phyloP scores from a whole-genome alignment of 1,140 invertebrate species.

The Spodoptera litura region DNA sequence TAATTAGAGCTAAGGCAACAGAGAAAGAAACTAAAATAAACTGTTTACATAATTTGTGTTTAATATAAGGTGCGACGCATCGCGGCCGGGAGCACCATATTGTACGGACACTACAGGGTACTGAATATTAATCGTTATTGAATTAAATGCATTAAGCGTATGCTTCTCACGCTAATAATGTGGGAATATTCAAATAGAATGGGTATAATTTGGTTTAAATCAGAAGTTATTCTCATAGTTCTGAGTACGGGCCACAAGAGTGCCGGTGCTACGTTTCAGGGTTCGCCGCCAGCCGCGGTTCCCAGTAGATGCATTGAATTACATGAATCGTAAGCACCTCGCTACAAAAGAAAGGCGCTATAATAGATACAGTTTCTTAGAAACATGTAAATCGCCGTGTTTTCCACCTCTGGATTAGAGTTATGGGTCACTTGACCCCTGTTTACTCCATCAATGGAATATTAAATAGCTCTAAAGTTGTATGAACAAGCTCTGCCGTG shows the following conservation, averaged over 20 bases:
- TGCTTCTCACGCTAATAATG: slow-evolving; percentile 24
- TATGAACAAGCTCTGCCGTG: slow-evolving; percentile 56
- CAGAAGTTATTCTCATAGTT: slow-evolving; percentile 15
- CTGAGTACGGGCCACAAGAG: slow-evolving; percentile 3
- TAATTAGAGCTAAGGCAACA: background rate
- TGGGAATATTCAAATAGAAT: slow-evolving; percentile 33
- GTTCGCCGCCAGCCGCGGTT: slow-evolving; percentile 25
- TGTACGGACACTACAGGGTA: background rate
- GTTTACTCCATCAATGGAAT: slow-evolving; percentile 67
- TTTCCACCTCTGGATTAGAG: slow-evolving; percentile 63
- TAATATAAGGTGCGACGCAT: background rate
- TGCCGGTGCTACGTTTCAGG: slow-evolving; percentile 28
- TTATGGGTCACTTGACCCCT: slow-evolving; percentile 79
- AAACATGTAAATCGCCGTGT: slow-evolving; percentile 75
- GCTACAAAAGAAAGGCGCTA: slow-evolving; percentile 66
- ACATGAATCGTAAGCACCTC: slow-evolving; percentile 74
- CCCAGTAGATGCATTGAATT: slow-evolving; percentile 58
- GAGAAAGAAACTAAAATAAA: background rate
- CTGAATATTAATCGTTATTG: background rate
- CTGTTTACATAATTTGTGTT: slow-evolving; percentile 1
- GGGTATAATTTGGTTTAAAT: slow-evolving; percentile 7
- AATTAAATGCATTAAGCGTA: background rate
- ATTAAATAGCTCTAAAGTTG: slow-evolving; percentile 68
- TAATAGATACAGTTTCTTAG: slow-evolving; percentile 72
- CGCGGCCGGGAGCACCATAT: background rate